Evolutionary conservation across 2,113 vertebrate species (phyloP), one percentile per base, ranked within the genome.

Genomic region (Cochlearius cochlearius): DNA sequence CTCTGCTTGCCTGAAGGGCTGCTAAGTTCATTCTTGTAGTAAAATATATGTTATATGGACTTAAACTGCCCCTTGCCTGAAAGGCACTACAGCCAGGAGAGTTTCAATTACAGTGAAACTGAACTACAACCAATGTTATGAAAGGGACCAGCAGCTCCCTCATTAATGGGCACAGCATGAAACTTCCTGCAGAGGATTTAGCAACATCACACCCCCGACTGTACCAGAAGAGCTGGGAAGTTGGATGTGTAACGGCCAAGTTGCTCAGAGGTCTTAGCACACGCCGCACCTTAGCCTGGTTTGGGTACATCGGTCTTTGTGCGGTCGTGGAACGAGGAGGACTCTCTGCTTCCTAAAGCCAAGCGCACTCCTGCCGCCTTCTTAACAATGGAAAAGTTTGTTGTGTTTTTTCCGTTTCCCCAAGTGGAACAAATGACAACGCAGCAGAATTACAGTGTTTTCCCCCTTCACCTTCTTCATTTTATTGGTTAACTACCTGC

Each of bases 111-210:
- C 12, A 41, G 67, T 58, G 63, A 86, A 88, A 88, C n/a, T 53
- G 43, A 92, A 79, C 58, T 68, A 90, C 78, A 83, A 12, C 71
- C 68, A 91, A 94, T 89, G 60, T 92, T 96, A 92, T 85, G 83
- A 89, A 92, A 92, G 69, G 80, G 76, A 87, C 56, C 81, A 72
- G 75, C 77, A 56, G 73, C 73, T 91, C 49, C 30, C 81, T 92
- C 77, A 64, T 95, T 92, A 95, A 55, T 39, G 52, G 81, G 27
- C 73, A 75, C 77, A 87, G 93, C 77, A 62, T 82, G 87, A 78
- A 84, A 56, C 53, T 49, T 79, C 49, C 52, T 43, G 23, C 27
- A 12, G 71, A 76, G 41, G n/a, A 56, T 72, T 90, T 91, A 79
- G 79, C 59, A 91, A 1, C 30, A 63, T 47, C 73, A 43, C 68